Base-by-base conservation (phyloP, 2,797 vertebrate species). In the Pseudotriccus pelzelni region DNA sequence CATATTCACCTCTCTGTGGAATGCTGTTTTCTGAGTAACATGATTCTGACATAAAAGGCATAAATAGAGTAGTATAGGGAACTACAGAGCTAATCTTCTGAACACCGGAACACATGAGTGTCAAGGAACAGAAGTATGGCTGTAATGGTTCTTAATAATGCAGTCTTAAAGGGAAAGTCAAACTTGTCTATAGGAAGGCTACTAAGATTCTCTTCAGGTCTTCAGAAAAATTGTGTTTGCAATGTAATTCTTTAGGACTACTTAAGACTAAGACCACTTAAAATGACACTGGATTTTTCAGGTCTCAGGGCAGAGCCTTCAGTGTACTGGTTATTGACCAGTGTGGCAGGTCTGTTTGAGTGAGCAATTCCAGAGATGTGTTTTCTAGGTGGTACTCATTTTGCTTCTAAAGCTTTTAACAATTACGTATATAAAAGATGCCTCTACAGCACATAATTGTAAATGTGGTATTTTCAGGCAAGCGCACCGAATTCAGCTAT, bases 321-420 rank as follows among this genome's bases (percentile, higher is more conserved):
- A 49, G 7, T 24, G 22, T 78, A 39, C 32, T 55, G 37, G 37
- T 76, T 83, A 39, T 25, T 72, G 69, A 77, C 28, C 43, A 50
- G 12, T 4, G 7, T 16, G 50, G 67, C 62, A 79, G 28, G 55
- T 84, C 43, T 67, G 50, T 67, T 39, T 69, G 50, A 84, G 47
- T 69, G 52, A 91, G 74, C 30, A 70, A 7, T 84, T 87, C 52
- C 58, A 75, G 60, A 87, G 59, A 43, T 49, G 36, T 36, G 50
- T 92, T 68, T 81, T 88, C 76, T 89, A 90, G 83, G 75, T 93
- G 62, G 60, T 63, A 80, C 14, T 92, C n/a, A 3, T 81, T 91
- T 92, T 75, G 76, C 39, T 94, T 90, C 68, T 95, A 90, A 93
- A 94, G 77, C 58, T 89, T 85, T 90, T 89, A 77, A 96, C 53